Percentiles rank a stretch among this genome's conserved stretches.
Evolutionary conservation across 2,113 vertebrate species (phyloP).

Genomic region (Eleginops maclovinus): DNA sequence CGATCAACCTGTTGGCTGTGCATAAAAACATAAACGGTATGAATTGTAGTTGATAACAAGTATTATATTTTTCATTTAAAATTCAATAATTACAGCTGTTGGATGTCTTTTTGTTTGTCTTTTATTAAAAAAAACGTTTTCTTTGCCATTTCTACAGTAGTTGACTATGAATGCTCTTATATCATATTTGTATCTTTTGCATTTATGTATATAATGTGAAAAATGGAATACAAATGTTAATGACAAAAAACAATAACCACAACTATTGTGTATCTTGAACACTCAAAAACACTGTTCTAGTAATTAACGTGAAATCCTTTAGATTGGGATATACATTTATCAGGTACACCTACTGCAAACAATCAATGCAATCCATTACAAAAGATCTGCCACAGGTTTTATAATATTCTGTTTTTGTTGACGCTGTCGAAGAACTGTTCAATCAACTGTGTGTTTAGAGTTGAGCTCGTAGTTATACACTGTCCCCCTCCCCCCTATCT

Average conservation of each 20-base stretch:
- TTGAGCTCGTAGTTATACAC: not conserved
- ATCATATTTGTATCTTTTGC: too few relatives aligned
- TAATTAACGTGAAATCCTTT: not conserved
- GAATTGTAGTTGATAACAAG: not conserved
- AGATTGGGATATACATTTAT: not conserved
- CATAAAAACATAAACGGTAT: constrained; percentile 3
- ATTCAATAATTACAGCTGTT: too few relatives aligned
- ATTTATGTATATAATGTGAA: too few relatives aligned
- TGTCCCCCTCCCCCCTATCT: not conserved
- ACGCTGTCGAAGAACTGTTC: not conserved
- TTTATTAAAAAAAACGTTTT: too few relatives aligned
- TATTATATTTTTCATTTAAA: not conserved
- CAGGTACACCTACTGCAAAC: not conserved
- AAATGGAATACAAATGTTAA: too few relatives aligned
- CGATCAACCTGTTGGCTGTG: constrained; percentile 93
- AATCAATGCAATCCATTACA: not conserved
- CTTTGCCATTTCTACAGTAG: too few relatives aligned
- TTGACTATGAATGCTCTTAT: too few relatives aligned
- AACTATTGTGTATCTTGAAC: not conserved
- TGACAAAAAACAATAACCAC: too few relatives aligned
- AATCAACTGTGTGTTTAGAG: not conserved
- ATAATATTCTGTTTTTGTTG: not conserved
- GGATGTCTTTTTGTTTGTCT: too few relatives aligned
- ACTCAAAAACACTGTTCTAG: not conserved
- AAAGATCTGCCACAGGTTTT: not conserved